Percentiles rank a stretch among this genome's conserved stretches.
These are phyloP conservation scores for Temnopleurus reevesii DNA, from an alignment of 53 echinoderm and acorn worm genomes.

Conservation along the genomic window DNA sequence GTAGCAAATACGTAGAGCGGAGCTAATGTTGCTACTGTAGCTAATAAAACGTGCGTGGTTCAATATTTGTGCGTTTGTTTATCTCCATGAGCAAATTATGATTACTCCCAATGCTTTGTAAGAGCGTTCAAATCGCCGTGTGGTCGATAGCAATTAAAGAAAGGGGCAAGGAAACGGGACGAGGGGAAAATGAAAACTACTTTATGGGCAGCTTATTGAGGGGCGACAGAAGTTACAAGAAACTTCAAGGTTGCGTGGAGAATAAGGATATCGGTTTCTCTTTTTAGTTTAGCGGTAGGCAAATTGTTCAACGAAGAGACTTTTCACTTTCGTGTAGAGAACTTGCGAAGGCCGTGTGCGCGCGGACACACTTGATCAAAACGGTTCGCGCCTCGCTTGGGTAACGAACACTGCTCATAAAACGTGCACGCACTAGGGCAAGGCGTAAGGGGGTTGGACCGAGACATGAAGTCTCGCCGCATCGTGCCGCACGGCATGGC, in stretches of 20 bases:
- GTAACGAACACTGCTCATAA: background rate
- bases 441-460: background rate
- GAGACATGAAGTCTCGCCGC: constrained; percentile 25
- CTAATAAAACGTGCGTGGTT: background rate
- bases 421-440: background rate
- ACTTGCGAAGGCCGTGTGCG: constrained; percentile 9
- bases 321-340: constrained; percentile 32
- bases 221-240: background rate
- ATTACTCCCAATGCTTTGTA: background rate
- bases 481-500: constrained; percentile 35
- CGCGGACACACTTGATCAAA: constrained; percentile 3
- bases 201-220: background rate
- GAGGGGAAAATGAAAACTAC: constrained; percentile 1
- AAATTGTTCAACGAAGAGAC: background rate
- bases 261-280: background rate
- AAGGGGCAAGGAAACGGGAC: background rate
- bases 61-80: constrained; percentile 48
- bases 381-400: constrained; percentile 22
- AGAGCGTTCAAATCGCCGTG: constrained; percentile 14
- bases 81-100: constrained; percentile 32
- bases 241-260: constrained; percentile 15
- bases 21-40: constrained; percentile 26
- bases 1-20: constrained; percentile 6
- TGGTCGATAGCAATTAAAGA: constrained; percentile 29
- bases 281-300: background rate